Percentiles rank a stretch among this genome's conserved stretches.
Evolutionary conservation across 1,140 invertebrate species (phyloP).

Genomic region (Trachelipus rathkii): DNA sequence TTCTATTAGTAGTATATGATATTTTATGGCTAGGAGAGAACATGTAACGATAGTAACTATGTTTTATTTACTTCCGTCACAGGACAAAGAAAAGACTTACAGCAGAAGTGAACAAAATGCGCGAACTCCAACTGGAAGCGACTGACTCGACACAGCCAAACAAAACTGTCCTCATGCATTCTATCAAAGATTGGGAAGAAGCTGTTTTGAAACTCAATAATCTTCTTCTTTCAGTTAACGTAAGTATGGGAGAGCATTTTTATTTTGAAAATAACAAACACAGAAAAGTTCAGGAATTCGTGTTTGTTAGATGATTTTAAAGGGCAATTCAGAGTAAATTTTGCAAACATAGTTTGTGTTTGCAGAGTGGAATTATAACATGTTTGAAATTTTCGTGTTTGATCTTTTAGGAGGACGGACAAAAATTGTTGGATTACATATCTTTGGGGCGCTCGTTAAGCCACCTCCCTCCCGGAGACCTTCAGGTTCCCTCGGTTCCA

Average conservation of each 20-base stretch:
- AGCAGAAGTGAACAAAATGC: conserved; percentile 21
- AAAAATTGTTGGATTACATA: conserved; percentile 25
- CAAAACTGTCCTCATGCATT: conserved; percentile 11
- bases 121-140: conserved; percentile 13
- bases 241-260: conserved; percentile 1
- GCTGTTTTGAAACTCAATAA: conserved; percentile 24
- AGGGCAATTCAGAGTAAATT: too few relatives aligned
- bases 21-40: too few relatives aligned
- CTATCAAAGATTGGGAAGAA: conserved; percentile 35
- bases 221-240: conserved; percentile 9
- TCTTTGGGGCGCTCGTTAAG: conserved; percentile 32
- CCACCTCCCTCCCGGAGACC: conserved; percentile 31
- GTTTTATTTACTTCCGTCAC: neutral
- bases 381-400: too few relatives aligned
- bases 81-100: conserved; percentile 26
- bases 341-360: too few relatives aligned
- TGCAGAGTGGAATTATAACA: too few relatives aligned
- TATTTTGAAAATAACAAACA: too few relatives aligned
- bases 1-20: too few relatives aligned
- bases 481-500: conserved; percentile 24
- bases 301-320: too few relatives aligned
- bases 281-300: too few relatives aligned
- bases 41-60: too few relatives aligned
- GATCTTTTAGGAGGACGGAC: conserved; percentile 26
- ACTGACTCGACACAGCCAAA: conserved; percentile 25